These are phyloP conservation scores for Poecilia velifera DNA, from an alignment of 2,797 vertebrate species.

Conservation along the genomic window DNA sequence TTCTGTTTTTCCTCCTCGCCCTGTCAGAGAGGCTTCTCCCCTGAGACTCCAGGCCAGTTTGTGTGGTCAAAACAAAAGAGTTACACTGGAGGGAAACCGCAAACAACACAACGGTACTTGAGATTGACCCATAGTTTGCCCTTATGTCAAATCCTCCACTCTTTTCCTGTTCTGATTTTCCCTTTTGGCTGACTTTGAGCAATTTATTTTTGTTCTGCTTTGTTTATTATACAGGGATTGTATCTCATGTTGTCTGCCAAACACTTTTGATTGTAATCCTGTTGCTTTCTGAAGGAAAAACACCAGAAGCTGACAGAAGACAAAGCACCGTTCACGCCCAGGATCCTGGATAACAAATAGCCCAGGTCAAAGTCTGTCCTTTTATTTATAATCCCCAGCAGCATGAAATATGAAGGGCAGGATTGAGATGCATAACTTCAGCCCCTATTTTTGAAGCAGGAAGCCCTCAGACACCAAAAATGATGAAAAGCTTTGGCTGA, in stretches of 20 bases:
- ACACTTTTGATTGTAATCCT: constrained; percentile 64
- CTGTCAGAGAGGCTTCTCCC: constrained; percentile 61
- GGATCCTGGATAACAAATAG: constrained; percentile 82
- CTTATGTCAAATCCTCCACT: constrained; percentile 53
- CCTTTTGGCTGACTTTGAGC: constrained; percentile 63
- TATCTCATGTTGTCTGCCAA: constrained; percentile 60
- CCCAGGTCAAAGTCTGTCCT: constrained; percentile 77
- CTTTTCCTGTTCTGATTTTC: constrained; percentile 34
- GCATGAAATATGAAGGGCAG: constrained; percentile 82
- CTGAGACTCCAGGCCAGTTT: constrained; percentile 57
- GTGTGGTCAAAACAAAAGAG: constrained; percentile 72
- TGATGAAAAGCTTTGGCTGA: constrained; percentile 85
- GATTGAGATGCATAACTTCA: constrained; percentile 83
- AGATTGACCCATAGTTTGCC: constrained; percentile 63
- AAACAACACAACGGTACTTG: constrained; percentile 54
- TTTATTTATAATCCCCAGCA: constrained; percentile 83
- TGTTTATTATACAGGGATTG: constrained; percentile 51
- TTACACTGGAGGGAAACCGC: constrained; percentile 41
- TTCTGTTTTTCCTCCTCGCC: constrained; percentile 60
- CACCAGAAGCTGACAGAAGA: constrained; percentile 70
- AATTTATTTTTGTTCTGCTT: constrained; percentile 60
- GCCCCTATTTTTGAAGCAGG: constrained; percentile 75
- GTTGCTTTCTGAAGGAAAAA: constrained; percentile 65
- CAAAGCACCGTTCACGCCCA: constrained; percentile 73
- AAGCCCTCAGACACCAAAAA: constrained; percentile 82